These are phyloP conservation scores for Phalacrocorax pelagicus DNA, from an alignment of 2,113 vertebrate genomes.

Conservation along the genomic window DNA sequence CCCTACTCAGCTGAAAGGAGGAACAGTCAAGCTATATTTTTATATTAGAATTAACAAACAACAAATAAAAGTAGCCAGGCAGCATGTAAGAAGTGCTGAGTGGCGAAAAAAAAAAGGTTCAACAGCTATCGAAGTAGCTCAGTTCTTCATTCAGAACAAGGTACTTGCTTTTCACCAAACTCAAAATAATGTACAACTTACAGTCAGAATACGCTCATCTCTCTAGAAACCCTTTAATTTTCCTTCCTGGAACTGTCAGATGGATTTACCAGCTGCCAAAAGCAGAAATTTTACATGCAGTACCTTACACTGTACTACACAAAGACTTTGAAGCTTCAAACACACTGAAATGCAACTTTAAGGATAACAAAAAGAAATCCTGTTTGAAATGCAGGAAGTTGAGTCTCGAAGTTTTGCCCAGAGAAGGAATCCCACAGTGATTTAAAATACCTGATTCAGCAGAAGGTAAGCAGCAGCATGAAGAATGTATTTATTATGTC, in stretches of 20 bases:
- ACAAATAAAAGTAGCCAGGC: background rate
- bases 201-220: background rate
- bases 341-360: background rate
- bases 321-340: background rate
- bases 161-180: background rate
- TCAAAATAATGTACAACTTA: background rate
- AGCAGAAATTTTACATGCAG: background rate
- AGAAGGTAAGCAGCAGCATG: conserved; percentile 38
- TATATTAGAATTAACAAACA: background rate
- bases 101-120: background rate
- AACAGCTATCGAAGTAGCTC: background rate
- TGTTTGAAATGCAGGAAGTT: conserved; percentile 44
- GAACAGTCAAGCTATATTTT: background rate
- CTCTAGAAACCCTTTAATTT: background rate
- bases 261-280: background rate
- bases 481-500: conserved; percentile 69
- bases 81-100: background rate
- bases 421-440: background rate
- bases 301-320: background rate
- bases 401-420: conserved; percentile 33
- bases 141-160: background rate
- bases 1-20: background rate
- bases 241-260: background rate
- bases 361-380: background rate
- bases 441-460: conserved; percentile 62